Evolutionary conservation across 2,888 invertebrate species (phyloP), one percentile per base, ranked within the genome.

Genomic region (Phragmatobia fuliginosa): DNA sequence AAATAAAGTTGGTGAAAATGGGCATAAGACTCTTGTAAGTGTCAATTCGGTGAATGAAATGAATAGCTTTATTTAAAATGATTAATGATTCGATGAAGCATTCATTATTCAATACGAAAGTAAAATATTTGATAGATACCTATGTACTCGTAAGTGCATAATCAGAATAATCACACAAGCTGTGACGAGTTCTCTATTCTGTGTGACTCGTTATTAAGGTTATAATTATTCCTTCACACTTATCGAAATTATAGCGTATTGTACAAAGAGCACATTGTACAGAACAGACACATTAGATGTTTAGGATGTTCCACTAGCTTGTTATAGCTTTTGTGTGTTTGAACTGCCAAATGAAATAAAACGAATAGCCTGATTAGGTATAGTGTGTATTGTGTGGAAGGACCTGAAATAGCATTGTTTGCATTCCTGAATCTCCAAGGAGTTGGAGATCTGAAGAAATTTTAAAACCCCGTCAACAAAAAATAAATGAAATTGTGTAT

Each of bases 121-220:
- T n/a, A 25, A 49, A 49, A 7, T 52, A 25, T 25, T 52, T 52
- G 52, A 52, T 52, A 49, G n/a, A 1, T 49, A 10, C 10, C 8
- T n/a, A 45, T 25, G 52, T 52, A 14, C 25, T 52, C n/a, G n/a
- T n/a, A n/a, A n/a, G n/a, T n/a, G n/a, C n/a, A n/a, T n/a, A n/a
- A n/a, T n/a, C n/a, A n/a, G n/a, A n/a, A n/a, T 52, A 52, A 52
- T 52, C 11, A 52, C 52, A 52, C 25, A 52, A 52, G 52, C n/a
- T 49, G 8, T 49, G n/a, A 49, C n/a, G 21, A 49, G n/a, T n/a
- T 49, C 21, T n/a, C 3, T 49, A n/a, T n/a, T 49, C 49, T 49
- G 8, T 25, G 5, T 25, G 11, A 52, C 11, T 11, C 52, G n/a
- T 25, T 25, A 25, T 49, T 49, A 52, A 25, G 25, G 52, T 52